Evolutionary conservation across 2,797 vertebrate genomes (phyloP).

Genomic region (Lemur catta): DNA sequence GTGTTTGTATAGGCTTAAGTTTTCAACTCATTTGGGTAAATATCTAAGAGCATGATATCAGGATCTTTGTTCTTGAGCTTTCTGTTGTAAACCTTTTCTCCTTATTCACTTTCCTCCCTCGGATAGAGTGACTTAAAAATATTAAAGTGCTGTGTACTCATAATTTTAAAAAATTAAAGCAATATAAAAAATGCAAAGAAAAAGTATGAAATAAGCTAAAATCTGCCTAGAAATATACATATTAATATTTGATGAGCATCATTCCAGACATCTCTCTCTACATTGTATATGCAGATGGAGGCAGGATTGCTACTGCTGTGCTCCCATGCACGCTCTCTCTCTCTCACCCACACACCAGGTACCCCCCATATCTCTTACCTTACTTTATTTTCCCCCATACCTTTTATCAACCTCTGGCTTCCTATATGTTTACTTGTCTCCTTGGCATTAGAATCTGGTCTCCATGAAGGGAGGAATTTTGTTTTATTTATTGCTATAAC

Average conservation of each 20-base stretch:
- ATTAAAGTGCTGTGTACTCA: not conserved
- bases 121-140: not conserved
- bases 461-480: not conserved
- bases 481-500: not conserved
- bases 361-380: not conserved
- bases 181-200: slow-evolving; percentile 11
- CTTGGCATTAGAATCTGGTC: not conserved
- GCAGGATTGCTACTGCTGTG: not conserved
- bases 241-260: not conserved
- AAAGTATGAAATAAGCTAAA: not conserved
- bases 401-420: not conserved
- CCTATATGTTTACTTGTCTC: not conserved
- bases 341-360: not conserved
- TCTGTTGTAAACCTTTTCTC: not conserved
- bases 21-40: slow-evolving; percentile 8
- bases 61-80: not conserved
- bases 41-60: not conserved
- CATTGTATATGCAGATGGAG: not conserved
- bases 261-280: not conserved
- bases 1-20: not conserved
- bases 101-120: not conserved
- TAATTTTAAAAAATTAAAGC: not conserved
- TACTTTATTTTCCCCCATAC: not conserved
- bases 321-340: not conserved
- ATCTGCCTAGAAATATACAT: not conserved